Base-by-base conservation (phyloP, 2,113 vertebrate genomes). In the Phocoena sinus region DNA sequence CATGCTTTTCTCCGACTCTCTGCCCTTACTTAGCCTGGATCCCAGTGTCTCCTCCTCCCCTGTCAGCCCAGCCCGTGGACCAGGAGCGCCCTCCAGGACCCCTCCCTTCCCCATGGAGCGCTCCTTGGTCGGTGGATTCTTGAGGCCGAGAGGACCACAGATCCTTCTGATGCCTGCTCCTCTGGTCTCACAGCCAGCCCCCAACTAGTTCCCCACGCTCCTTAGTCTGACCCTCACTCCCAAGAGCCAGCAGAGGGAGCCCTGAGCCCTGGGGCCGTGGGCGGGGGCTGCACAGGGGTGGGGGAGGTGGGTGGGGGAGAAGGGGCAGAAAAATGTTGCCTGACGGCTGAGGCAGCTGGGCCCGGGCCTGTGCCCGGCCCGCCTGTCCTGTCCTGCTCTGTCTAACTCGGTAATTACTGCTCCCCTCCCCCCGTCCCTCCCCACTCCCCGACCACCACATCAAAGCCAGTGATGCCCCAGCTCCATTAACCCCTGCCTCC, bases 321-420 rank as follows among this genome's bases (percentile, higher is more conserved):
- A 92, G 98, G 97, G 98, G 98, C 84, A 98, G 97, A 98, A 98
- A 98, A 98, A 98, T 98, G 98, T 97, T 98, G 97, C 98, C 95
- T 98, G 98, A 96, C 98, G 9, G 98, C 98, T 96, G 91, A 96
- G 89, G 95, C 96, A 95, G 97, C 98, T 95, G 76, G 90, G 97
- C 97, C 97, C 95, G 95, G 96, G 98, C 98, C 97, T 98, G 98
- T 97, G 98, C 98, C 97, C 97, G 95, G 63, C 97, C 97, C 58
- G 98, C 98, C 97, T 87, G 97, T 97, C 97, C 97, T 95, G 98
- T 98, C 98, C 98, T 97, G 98, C 97, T 97, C 98, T 76, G 97
- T 97, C 97, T 97, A 97, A 98, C 98, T 94, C 97, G 10, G 92
- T 98, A 98, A 98, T 98, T 98, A 98, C 96, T 76, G 97, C 70